These are phyloP conservation scores for Elegia similella DNA, from an alignment of 2,888 invertebrate genomes.

Conservation along the genomic window DNA sequence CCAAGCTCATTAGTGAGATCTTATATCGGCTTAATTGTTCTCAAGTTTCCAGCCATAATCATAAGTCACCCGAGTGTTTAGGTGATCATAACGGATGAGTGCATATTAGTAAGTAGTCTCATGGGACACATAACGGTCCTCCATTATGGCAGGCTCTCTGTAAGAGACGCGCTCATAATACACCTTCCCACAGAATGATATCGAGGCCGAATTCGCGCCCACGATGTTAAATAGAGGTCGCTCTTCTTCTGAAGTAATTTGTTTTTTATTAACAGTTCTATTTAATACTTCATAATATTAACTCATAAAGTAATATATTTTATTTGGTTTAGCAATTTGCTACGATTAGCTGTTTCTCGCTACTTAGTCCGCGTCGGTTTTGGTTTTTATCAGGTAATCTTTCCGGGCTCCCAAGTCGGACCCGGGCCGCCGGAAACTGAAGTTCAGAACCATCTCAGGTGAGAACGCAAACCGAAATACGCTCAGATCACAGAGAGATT, in stretches of 20 bases:
- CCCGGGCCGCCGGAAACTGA: no score
- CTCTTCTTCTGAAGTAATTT: not conserved
- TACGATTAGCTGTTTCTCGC: no score
- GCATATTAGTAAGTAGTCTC: slow-evolving; percentile 28
- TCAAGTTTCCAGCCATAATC: slow-evolving; percentile 16
- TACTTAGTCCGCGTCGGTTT: no score
- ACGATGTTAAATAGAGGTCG: slow-evolving; percentile 34
- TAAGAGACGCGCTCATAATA: slow-evolving; percentile 39
- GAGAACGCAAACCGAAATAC: no score
- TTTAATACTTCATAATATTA: not conserved
- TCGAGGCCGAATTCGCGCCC: slow-evolving; percentile 50
- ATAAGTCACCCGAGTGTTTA: slow-evolving; percentile 18
- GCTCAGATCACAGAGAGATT: no score
- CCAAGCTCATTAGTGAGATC: not conserved
- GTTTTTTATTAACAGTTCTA: not conserved
- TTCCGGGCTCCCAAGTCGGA: no score
- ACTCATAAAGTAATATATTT: not conserved
- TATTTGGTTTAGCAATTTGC: not conserved
- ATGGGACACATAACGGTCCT: slow-evolving; percentile 32
- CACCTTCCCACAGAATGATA: slow-evolving; percentile 62
- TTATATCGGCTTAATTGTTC: slow-evolving; percentile 1
- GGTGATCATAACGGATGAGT: slow-evolving; percentile 24
- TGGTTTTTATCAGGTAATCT: no score
- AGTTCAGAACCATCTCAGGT: no score
- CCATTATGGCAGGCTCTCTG: slow-evolving; percentile 23